Conservation (phyloP, 2,888 invertebrate species). For the Platycnemis pennipes region DNA sequence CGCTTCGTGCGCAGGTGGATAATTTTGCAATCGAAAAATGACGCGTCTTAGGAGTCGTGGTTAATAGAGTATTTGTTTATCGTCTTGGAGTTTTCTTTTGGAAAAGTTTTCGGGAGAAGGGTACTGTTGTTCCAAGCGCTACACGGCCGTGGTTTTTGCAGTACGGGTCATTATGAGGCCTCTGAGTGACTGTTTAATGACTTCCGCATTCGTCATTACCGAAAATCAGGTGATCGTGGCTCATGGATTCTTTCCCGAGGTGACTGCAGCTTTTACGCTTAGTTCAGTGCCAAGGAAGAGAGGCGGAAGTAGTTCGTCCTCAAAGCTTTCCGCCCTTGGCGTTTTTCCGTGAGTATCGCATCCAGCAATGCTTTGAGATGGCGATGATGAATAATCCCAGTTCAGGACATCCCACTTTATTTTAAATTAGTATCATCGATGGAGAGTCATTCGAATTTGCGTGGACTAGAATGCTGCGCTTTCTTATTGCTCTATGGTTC, state of each 20-base stretch:
- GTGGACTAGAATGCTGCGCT: no score
- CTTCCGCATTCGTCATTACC: neutral
- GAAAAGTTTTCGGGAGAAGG: neutral
- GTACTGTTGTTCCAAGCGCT: neutral
- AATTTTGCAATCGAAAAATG: neutral
- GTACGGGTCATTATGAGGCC: neutral
- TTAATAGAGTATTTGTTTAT: neutral
- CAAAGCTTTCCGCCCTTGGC: neutral
- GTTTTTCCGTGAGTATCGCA: neutral
- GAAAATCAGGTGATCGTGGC: neutral
- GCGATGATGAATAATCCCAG: neutral
- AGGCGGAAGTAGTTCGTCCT: neutral
- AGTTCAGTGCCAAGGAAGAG: neutral
- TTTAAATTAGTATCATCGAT: neutral
- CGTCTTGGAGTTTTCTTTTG: neutral
- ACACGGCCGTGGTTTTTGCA: neutral
- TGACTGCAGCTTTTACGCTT: neutral
- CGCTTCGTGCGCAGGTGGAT: slow-evolving; percentile 19
- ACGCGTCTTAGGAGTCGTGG: neutral
- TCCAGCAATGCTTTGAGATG: neutral
- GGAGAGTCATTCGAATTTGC: no score
- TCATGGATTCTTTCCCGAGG: neutral
- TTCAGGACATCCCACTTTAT: no score
- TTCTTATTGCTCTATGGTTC: no score
- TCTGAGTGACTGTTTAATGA: neutral